Conservation (phyloP, 2,113 vertebrate genomes). For the Barbus barbus region DNA sequence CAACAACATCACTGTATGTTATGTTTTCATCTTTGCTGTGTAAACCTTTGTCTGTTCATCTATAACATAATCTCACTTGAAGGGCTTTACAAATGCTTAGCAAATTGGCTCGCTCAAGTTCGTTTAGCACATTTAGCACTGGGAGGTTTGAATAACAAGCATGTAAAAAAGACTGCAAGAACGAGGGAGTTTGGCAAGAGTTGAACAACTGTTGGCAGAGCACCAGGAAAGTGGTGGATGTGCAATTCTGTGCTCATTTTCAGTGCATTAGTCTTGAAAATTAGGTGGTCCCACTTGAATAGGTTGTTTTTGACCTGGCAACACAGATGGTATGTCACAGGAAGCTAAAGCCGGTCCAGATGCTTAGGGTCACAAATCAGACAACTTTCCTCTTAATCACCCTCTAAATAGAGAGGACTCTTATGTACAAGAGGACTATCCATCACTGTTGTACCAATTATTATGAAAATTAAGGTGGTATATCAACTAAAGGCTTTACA, state of each 20-base stretch:
- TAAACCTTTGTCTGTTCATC: slow-evolving; percentile 18
- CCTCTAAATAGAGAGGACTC: slow-evolving; percentile 13
- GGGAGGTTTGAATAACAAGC: slow-evolving; percentile 3
- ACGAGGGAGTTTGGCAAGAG: neutral
- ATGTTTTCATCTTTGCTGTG: slow-evolving; percentile 30
- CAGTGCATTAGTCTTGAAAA: slow-evolving; percentile 40
- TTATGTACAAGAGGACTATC: neutral
- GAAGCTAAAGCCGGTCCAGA: slow-evolving; percentile 8
- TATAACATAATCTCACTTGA: slow-evolving; percentile 38
- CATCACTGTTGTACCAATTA: neutral
- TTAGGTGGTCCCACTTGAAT: slow-evolving; percentile 21
- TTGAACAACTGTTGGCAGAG: neutral
- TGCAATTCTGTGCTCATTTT: slow-evolving; percentile 9
- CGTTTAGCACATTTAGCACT: slow-evolving; percentile 33
- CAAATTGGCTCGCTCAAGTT: neutral
- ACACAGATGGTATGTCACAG: slow-evolving; percentile 34
- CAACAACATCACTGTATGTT: neutral
- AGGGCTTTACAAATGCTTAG: slow-evolving; percentile 32
- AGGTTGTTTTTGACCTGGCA: slow-evolving; percentile 42
- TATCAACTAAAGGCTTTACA: neutral
- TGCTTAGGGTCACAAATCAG: slow-evolving; percentile 32
- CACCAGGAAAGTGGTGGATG: neutral
- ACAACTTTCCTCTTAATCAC: slow-evolving; percentile 20
- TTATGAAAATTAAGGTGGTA: neutral
- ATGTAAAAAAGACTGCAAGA: neutral